Conservation (phyloP, 2,888 invertebrate genomes). For the Galerucella pusilla region DNA sequence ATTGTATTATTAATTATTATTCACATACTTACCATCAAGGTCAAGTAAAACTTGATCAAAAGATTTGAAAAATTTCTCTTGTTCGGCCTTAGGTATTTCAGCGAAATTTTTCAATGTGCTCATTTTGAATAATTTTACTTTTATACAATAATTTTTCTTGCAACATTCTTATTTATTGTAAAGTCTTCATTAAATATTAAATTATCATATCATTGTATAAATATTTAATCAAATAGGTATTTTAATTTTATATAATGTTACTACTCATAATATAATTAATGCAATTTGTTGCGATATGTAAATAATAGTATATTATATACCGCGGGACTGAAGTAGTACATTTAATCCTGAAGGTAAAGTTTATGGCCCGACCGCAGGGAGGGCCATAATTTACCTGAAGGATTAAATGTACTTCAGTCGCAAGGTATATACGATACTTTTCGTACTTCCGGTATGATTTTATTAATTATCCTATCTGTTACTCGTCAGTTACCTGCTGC, state of each 20-base stretch:
- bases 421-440: too few species aligned
- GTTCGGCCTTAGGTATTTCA: constrained; percentile 6
- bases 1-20: background rate
- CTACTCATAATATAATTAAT: background rate
- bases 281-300: too few species aligned
- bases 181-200: background rate
- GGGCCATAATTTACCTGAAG: too few species aligned
- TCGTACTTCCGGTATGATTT: too few species aligned
- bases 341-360: too few species aligned
- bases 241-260: background rate
- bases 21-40: constrained; percentile 23
- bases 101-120: constrained; percentile 16
- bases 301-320: too few species aligned
- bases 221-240: background rate
- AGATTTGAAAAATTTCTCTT: constrained; percentile 21
- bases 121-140: background rate
- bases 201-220: background rate
- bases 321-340: too few species aligned
- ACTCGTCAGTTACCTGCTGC: too few species aligned
- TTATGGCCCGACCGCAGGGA: too few species aligned
- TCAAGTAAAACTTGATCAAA: constrained; percentile 23
- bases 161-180: background rate
- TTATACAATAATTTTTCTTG: background rate
- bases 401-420: too few species aligned
- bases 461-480: too few species aligned